Evolutionary conservation across 2,888 invertebrate species (phyloP), one percentile per base, ranked within the genome.

Genomic region (Xiphydria camelus): DNA sequence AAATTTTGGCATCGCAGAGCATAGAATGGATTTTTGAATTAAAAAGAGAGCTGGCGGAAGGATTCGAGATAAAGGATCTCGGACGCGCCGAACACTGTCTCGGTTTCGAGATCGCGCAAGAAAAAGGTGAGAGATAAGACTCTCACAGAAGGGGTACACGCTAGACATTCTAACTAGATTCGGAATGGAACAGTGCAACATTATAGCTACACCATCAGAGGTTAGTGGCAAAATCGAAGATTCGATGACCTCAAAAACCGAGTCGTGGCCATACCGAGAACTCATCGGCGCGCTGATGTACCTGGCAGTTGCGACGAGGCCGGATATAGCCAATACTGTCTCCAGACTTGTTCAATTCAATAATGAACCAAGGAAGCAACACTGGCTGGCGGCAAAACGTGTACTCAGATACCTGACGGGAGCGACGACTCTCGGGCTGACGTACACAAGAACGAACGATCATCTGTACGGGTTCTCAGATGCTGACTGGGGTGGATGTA

Each of bases 11-110:
- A n/a, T n/a, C n/a, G n/a, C n/a, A n/a, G n/a, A n/a, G n/a, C n/a
- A n/a, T n/a, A n/a, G n/a, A n/a, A n/a, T n/a, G n/a, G n/a, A n/a
- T n/a, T n/a, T n/a, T n/a, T n/a, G n/a, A n/a, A n/a, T n/a, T n/a
- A n/a, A n/a, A n/a, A n/a, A n/a, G 29, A 18, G 12, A 39, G 12
- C 22, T 46, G 12, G 17, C 10, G 2, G 18, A 22, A 12, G 31
- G 20, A 4, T 53, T 57, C 38, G 47, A 47, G 7, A 29, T 57
- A 9, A 51, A 47, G 33, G 46, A 55, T 14, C 26, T 56, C 7
- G 48, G 41, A n/a, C n/a, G 22, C n/a, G 53, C 47, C 4, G 45
- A 37, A 15, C 48, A 53, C 36, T 57, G 50, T 31, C 40, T 55
- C 1, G 57, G 55, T 4, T 33, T 59, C 4, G 49, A 57, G 29